These are phyloP conservation scores for Gambusia affinis DNA, from an alignment of 2,113 vertebrate species.

Conservation along the genomic window DNA sequence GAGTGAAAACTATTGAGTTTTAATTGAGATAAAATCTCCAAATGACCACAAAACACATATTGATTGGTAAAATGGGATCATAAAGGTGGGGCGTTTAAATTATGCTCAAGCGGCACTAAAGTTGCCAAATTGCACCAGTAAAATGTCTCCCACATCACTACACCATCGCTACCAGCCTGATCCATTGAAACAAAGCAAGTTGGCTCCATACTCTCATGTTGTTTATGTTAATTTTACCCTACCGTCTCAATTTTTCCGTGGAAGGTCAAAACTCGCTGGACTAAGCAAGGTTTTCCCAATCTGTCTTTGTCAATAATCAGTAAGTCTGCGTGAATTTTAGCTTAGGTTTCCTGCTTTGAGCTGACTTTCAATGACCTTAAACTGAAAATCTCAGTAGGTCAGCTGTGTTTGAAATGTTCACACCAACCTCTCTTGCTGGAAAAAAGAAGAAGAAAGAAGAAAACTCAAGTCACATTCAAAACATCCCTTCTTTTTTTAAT, in stretches of 20 bases:
- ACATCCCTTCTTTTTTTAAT: too few relatives aligned
- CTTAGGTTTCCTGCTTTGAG: neutral
- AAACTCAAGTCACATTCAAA: neutral
- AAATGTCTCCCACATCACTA: neutral
- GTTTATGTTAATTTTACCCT: neutral
- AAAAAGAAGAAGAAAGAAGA: neutral
- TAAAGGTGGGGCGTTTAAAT: too few relatives aligned
- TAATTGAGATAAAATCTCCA: too few relatives aligned
- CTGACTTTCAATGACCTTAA: neutral
- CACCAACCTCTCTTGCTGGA: neutral
- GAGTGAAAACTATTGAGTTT: too few relatives aligned
- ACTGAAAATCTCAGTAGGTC: neutral
- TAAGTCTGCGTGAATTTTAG: neutral
- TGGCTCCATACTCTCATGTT: neutral
- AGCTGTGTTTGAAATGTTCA: neutral
- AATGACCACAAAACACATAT: too few relatives aligned
- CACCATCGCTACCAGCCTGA: neutral
- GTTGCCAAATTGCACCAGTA: neutral
- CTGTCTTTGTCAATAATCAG: neutral
- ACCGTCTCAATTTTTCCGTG: neutral
- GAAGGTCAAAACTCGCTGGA: neutral
- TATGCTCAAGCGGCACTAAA: too few relatives aligned
- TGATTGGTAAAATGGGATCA: too few relatives aligned
- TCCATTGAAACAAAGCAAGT: neutral
- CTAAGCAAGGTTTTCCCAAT: neutral